These are phyloP conservation scores for Lagorchestes hirsutus DNA, from an alignment of 2,797 vertebrate genomes.

Conservation along the genomic window DNA sequence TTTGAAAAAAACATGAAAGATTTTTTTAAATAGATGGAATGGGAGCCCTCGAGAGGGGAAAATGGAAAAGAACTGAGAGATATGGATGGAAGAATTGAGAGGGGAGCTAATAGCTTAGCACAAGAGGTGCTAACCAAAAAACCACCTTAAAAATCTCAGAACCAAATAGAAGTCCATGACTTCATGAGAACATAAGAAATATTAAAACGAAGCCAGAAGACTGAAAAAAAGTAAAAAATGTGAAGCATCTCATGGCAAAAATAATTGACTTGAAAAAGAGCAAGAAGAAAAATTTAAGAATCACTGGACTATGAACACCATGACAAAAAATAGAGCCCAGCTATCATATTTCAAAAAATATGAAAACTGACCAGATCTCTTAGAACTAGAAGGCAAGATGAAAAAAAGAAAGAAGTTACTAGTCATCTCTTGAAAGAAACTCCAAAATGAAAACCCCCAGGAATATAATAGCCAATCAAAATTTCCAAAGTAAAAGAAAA, in stretches of 20 bases:
- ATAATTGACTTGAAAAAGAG: background rate
- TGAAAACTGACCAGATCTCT: no score
- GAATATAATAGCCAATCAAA: no score
- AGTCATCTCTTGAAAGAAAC: no score
- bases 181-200: background rate
- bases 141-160: background rate
- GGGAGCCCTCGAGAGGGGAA: background rate
- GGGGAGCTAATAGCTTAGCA: background rate
- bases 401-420: no score
- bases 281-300: background rate
- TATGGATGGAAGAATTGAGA: background rate
- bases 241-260: background rate
- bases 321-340: no score
- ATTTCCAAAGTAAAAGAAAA: no score
- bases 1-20: background rate
- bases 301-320: no score
- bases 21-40: background rate
- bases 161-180: background rate
- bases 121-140: background rate
- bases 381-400: no score
- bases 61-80: background rate
- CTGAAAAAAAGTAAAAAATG: background rate
- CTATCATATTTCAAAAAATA: no score
- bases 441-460: no score
- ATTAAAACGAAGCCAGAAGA: background rate